These are phyloP conservation scores for Erebia ligea DNA, from an alignment of 2,888 invertebrate species.

Conservation along the genomic window DNA sequence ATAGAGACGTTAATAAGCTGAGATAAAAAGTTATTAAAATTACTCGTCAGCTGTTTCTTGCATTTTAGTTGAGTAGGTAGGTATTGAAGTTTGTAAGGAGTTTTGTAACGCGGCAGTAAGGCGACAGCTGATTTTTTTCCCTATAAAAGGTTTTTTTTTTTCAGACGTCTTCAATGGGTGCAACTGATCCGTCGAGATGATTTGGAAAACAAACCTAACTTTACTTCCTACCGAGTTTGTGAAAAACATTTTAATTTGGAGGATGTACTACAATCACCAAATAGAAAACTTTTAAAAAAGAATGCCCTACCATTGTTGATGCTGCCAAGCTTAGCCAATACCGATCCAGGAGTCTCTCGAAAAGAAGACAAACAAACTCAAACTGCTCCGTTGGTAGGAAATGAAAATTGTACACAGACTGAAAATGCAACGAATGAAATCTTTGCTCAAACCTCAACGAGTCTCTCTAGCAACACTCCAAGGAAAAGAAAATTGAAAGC, in stretches of 20 bases:
- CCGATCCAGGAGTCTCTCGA: background rate
- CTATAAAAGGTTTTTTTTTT: background rate
- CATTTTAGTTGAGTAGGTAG: background rate
- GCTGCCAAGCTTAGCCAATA: background rate
- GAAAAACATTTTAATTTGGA: slow-evolving; percentile 4
- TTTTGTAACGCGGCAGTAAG: background rate
- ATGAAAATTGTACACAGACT: background rate
- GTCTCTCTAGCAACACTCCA: no score
- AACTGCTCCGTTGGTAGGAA: background rate
- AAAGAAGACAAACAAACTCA: slow-evolving; percentile 11
- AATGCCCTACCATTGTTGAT: slow-evolving; percentile 8
- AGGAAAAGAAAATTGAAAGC: no score
- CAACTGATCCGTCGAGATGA: background rate
- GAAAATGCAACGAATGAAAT: no score
- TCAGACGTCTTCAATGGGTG: slow-evolving; percentile 6
- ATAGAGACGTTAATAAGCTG: no score
- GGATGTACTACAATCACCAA: slow-evolving; percentile 1
- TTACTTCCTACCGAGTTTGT: background rate
- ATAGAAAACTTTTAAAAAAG: slow-evolving; percentile 8
- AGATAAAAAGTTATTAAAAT: no score
- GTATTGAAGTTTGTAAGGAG: background rate
- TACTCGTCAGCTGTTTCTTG: no score
- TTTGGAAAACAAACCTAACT: slow-evolving; percentile 8
- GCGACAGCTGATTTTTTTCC: background rate
- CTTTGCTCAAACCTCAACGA: no score